Conservation (phyloP, 2,888 invertebrate species). For the Marronus borbonicus region DNA sequence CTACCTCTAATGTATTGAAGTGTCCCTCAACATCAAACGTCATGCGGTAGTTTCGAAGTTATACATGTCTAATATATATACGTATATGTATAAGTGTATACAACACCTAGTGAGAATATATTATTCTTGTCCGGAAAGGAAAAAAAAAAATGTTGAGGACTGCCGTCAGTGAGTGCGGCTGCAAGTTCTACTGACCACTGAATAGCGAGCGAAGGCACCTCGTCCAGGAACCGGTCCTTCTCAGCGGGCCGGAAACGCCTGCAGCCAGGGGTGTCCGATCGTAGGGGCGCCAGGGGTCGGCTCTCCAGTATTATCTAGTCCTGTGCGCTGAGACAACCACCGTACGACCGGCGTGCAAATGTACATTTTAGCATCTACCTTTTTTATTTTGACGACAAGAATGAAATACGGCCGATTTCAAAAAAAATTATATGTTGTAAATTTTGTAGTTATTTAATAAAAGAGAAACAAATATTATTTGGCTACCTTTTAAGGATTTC, state of each 20-base stretch:
- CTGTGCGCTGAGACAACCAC: conserved; percentile 67
- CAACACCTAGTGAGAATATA: not conserved
- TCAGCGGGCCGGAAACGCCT: conserved; percentile 75
- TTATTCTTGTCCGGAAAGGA: not conserved
- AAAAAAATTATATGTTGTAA: too few relatives aligned
- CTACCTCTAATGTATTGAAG: conserved; percentile 26
- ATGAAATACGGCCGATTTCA: too few relatives aligned
- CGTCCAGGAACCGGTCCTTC: conserved; percentile 56
- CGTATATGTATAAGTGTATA: conserved; percentile 2
- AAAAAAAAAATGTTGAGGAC: conserved; percentile 41
- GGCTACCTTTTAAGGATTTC: too few relatives aligned
- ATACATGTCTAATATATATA: not conserved
- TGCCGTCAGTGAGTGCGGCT: conserved; percentile 45
- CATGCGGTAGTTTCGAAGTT: not conserved
- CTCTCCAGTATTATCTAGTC: conserved; percentile 82
- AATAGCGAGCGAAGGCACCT: conserved; percentile 54
- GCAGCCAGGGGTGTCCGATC: conserved; percentile 73
- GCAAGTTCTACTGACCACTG: conserved; percentile 39
- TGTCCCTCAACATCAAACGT: conserved; percentile 25
- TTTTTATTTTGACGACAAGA: not conserved
- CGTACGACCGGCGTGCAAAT: conserved; percentile 40
- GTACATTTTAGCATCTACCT: not conserved
- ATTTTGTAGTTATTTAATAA: too few relatives aligned
- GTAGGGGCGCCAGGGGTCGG: conserved; percentile 74
- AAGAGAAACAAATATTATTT: too few relatives aligned